Evolutionary conservation across 2,113 vertebrate genomes (phyloP), one percentile per base, ranked within the genome.

Genomic region (Ahaetulla prasina): DNA sequence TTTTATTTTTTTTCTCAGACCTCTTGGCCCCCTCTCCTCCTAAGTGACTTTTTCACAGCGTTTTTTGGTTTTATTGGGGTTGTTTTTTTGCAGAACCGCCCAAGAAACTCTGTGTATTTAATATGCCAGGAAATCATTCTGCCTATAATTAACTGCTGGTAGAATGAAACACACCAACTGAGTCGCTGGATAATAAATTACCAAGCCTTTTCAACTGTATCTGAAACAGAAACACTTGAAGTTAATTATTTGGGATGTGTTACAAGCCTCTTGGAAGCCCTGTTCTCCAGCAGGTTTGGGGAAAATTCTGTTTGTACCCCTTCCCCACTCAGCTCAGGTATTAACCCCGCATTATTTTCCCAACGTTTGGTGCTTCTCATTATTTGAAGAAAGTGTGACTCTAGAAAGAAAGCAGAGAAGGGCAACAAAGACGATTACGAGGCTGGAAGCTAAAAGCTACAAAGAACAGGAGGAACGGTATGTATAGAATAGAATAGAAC

Each of bases 91-190:
- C 0, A 0, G 57, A 91, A 91, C 93, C 84, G 93, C 91, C 91
- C 87, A 49, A 47, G 1, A 90, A 35, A 89, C 85, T 1, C 50
- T 18, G 92, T 92, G 94, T 92, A 94, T 85, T 95, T 93, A 94
- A 92, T 14, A 11, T 11, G 2, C 93, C 94, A 88, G 68, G 89
- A 94, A 95, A 91, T 30, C 88, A 60, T 63, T 54, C 95, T 57
- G 94, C 27, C 47, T 74, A 0, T 95, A 96, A 97, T 97, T 96
- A 96, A 92, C 93, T 96, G 93, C 53, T 91, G 93, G 89, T 49
- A 53, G 94, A 91, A 90, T 90, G 85, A 94, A 96, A 92, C 89
- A 53, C 4, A 50, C 22, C 20, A 90, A 93, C 18, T 23, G n/a
- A 52, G 50, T 92, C 0, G 0, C 0, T 90, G 91, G 89, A 39